Percentiles rank a stretch among this genome's conserved stretches.
phyloP scores from a whole-genome alignment of 2,797 vertebrate genomes.

The Catostomus latipinnis region DNA sequence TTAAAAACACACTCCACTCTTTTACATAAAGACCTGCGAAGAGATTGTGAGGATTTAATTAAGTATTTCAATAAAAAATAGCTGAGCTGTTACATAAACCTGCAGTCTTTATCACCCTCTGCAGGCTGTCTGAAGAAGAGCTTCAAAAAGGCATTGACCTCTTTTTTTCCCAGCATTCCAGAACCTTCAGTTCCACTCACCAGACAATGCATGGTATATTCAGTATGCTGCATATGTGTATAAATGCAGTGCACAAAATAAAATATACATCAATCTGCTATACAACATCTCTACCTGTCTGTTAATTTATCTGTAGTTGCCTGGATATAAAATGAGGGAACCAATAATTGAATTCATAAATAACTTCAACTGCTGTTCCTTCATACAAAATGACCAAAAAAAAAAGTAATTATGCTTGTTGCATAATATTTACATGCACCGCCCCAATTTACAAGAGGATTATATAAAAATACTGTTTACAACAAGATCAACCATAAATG shows the following conservation, averaged over 20 bases:
- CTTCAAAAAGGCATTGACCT: constrained; percentile 65
- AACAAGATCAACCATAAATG: constrained; percentile 36
- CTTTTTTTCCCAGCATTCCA: constrained; percentile 70
- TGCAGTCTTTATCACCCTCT: constrained; percentile 44
- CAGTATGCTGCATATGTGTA: neutral
- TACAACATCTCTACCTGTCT: neutral
- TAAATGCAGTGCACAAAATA: neutral
- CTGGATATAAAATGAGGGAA: too few relatives aligned
- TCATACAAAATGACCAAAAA: neutral
- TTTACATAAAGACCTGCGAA: neutral
- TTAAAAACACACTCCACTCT: neutral
- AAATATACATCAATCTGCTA: neutral
- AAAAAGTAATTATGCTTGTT: neutral
- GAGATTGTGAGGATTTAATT: too few relatives aligned
- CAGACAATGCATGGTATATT: neutral
- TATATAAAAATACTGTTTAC: constrained; percentile 65
- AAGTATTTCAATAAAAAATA: neutral
- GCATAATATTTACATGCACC: neutral
- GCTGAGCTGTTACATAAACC: constrained; percentile 13
- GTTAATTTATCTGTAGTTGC: neutral
- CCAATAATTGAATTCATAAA: neutral
- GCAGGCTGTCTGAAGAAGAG: constrained; percentile 19
- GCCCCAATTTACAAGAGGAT: constrained; percentile 45
- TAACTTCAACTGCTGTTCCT: neutral
- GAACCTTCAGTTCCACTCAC: constrained; percentile 71